Evolutionary conservation across 2,888 invertebrate species (phyloP), one percentile per base, ranked within the genome.

Genomic region (Agelastica alni): DNA sequence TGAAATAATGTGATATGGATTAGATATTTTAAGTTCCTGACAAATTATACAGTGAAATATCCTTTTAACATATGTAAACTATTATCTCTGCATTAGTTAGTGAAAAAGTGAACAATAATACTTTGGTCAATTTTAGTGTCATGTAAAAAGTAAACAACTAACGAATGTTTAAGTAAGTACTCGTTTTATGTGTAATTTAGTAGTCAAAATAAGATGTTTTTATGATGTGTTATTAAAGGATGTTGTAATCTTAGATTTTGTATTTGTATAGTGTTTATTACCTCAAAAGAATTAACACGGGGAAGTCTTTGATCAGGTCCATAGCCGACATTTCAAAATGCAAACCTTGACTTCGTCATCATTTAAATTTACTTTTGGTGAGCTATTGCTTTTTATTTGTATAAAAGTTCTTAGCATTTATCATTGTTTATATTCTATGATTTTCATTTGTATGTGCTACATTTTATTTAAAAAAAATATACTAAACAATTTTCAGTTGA

Each of bases 91-190:
- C 16, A 16, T 16, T 39, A 6, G 18, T 2, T 10, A 39, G 37
- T 39, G 37, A 12, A 39, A 39, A 39, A 20, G 18, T 39, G 20
- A 16, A 36, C 31, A 36, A 36, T 36, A 39, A 20, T 39, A 4
- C 18, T 10, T 26, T 26, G 26, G 10, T 12, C n/a, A 4, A 39
- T 20, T 20, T n/a, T 10, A 22, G 7, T 39, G 37, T 20, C 37
- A 39, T 39, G 37, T 20, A 18, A 39, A 39, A 39, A 39, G 37
- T 39, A 39, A 39, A 39, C 37, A 39, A 39, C 37, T 39, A 20
- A 18, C 37, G 9, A 39, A 4, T 18, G 18, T 39, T 16, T 16
- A 34, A 16, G 34, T 34, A 14, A 13, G 10, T 3, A 16, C 14
- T 34, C 16, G n/a, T 32, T 6, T 34, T 34, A 16, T 34, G 34